Evolutionary conservation across 2,113 vertebrate species (phyloP), one percentile per base, ranked within the genome.

Genomic region (Hyaena hyaena): DNA sequence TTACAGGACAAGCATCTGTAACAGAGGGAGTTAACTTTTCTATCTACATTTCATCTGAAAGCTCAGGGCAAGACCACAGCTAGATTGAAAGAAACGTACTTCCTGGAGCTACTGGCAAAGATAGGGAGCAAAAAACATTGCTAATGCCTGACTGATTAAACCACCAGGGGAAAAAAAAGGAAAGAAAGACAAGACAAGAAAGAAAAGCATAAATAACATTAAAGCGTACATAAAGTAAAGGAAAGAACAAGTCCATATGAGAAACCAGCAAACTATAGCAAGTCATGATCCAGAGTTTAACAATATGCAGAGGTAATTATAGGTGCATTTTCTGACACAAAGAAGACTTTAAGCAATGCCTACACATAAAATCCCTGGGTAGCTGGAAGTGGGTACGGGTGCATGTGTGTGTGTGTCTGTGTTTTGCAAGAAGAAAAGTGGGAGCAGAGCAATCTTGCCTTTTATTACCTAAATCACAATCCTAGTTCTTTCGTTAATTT

Each of bases 261-360:
- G 66, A 97, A 96, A 77, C 33, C n/a, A 14, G 65, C 69, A 81
- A 85, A 91, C 23, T 31, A n/a, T 55, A 76, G 53, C 63, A 90
- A 90, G 35, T 19, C 17, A 48, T 74, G 33, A 92, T 68, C 93
- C 66, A 90, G 63, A 86, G 58, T 55, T n/a, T 63, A 31, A 71
- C 26, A 73, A 53, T 68, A 58, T 63, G 35, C 31, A 94, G 89
- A 77, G 10, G 35, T 93, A 73, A 68, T 58, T 93, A 21, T 69
- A 84, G n/a, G n/a, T 77, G 16, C 28, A 68, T 80, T 83, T 96
- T 76, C 45, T 45, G 9, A 92, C 17, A 48, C 3, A 76, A 4
- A 88, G 53, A 61, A 84, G 58, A 80, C 63, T 43, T 28, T 24
- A 93, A 93, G n/a, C 68, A n/a, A 65, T 28, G 50, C 15, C 14